phyloP scores from a whole-genome alignment of 2,888 invertebrate species.

The Drosophila koepferae region DNA sequence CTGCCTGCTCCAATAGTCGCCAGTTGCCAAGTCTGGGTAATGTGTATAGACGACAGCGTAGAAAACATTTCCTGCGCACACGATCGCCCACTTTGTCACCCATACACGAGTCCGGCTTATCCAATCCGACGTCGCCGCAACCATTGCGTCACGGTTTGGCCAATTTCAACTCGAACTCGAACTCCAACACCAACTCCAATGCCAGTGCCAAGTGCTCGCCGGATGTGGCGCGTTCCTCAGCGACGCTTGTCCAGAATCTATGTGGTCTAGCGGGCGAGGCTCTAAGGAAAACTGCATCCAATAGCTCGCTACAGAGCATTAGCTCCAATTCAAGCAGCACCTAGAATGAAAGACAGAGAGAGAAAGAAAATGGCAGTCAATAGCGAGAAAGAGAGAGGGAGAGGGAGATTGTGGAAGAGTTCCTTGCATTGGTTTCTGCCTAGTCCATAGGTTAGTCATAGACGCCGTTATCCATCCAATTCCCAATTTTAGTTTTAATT shows the following conservation, averaged over 20 bases:
- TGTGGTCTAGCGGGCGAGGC: constrained; percentile 63
- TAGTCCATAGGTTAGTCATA: constrained; percentile 64
- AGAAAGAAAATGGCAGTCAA: not conserved
- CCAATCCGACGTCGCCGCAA: constrained; percentile 89
- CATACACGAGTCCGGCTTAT: constrained; percentile 90
- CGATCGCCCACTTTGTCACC: constrained; percentile 88
- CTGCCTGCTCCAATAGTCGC: constrained; percentile 35
- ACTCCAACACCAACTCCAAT: constrained; percentile 1
- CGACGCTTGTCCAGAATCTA: constrained; percentile 73
- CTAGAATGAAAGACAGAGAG: constrained; percentile 28
- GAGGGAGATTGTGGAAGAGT: constrained; percentile 11
- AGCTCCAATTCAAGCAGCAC: constrained; percentile 82
- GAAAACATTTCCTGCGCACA: constrained; percentile 85
- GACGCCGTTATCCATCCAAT: constrained; percentile 22
- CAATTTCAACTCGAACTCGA: constrained; percentile 9
- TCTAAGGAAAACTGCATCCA: constrained; percentile 74
- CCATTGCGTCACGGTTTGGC: constrained; percentile 83
- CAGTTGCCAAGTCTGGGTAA: constrained; percentile 76
- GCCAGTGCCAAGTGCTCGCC: constrained; percentile 72
- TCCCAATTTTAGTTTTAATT: constrained; percentile 21
- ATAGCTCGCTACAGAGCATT: constrained; percentile 81
- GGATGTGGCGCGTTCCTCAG: constrained; percentile 70
- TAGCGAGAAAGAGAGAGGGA: not conserved
- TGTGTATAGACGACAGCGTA: constrained; percentile 84
- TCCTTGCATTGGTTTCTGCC: constrained; percentile 65